A percentile compares a stretch with the other conserved stretches of the same genome.
phyloP scores from a whole-genome alignment of 2,113 vertebrate genomes.

The Sturnus vulgaris region DNA sequence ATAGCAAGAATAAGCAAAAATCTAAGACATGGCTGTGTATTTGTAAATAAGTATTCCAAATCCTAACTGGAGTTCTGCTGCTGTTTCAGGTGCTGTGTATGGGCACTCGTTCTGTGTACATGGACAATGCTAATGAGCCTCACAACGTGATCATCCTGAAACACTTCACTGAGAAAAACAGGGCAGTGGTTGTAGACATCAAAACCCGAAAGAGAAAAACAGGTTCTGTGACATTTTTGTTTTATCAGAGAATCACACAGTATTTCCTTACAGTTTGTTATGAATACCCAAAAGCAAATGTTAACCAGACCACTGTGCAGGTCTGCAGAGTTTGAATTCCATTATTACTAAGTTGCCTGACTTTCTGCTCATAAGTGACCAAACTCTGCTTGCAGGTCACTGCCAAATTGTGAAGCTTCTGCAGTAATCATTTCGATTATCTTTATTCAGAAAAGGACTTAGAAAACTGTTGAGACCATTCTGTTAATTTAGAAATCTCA shows the following conservation, averaged over 20 bases:
- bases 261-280: neutral
- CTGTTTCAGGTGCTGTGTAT: constrained; percentile 87
- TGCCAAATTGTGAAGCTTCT: neutral
- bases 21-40: neutral
- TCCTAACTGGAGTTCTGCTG: neutral
- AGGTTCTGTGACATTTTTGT: constrained; percentile 70
- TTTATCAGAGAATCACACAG: neutral
- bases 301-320: neutral
- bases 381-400: neutral
- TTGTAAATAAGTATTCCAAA: neutral
- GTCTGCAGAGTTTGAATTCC: neutral
- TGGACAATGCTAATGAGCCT: constrained; percentile 94
- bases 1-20: neutral
- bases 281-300: neutral
- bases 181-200: constrained; percentile 92
- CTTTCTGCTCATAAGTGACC: neutral
- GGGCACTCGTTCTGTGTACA: constrained; percentile 90
- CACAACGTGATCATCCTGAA: constrained; percentile 94
- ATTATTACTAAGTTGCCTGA: neutral
- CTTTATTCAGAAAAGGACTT: neutral
- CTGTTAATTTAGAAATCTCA: neutral
- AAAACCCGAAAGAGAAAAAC: constrained; percentile 95
- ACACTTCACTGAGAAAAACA: constrained; percentile 95
- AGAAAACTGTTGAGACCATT: neutral
- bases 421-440: neutral